Base-by-base conservation (phyloP, 2,113 vertebrate species). In the Cariama cristata region DNA sequence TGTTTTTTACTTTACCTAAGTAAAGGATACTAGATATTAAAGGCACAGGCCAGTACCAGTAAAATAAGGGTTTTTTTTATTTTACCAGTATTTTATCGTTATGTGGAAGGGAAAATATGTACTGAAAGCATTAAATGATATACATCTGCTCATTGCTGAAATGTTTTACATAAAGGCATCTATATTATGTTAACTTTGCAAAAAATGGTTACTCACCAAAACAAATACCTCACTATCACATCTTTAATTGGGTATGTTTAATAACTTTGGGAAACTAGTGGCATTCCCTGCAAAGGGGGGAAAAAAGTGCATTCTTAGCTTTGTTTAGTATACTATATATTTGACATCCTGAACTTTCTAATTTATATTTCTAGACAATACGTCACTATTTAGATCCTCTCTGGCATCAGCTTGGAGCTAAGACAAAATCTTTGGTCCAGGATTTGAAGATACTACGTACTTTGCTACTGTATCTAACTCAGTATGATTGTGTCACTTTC, bases 401-500 rank as follows among this genome's bases (percentile, higher is more conserved):
- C 84, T 99, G 99, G 99, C 99, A 99, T 96, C 99, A 99, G 47
- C 99, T 99, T 83, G 99, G 99, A 93, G 97, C 99, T 15, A 99
- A 99, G 90, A 99, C 99, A 30, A 99, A 99, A 93, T 99, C 98
- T 38, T 97, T 99, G 94, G 99, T 99, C 49, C 99, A 99, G 90
- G 99, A 99, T 96, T 97, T 99, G 94, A 99, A 99, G 96, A 98
- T 99, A 69, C 82, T 99, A 14, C 98, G 99, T 76, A 99, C 99
- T 33, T 98, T 99, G 82, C 97, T 99, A 2, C 98, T 99, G 13
- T 99, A 99, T 95, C 98, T 99, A 90, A 99, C 99, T n/a, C 99
- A 99, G 95, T 99, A 99, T 30, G 99, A 99, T 93, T 99, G 99
- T 56, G 98, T 99, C 93, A 99, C 99, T 40, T 99, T 99, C 97